These are phyloP conservation scores for Drosophila vallismaia DNA, from an alignment of 2,888 invertebrate genomes.

Conservation along the genomic window DNA sequence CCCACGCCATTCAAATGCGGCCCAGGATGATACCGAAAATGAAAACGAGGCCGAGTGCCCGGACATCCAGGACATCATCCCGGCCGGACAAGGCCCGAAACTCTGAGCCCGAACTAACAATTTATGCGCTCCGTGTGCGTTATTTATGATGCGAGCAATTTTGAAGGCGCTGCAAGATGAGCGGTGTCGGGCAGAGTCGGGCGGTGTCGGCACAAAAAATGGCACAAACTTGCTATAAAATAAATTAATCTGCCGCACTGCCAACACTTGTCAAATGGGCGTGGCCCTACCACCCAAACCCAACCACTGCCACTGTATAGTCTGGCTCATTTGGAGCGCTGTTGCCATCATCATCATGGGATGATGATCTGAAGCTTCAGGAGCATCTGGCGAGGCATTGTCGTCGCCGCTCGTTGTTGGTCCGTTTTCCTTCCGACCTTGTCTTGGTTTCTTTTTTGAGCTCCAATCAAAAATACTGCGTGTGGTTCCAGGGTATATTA, in stretches of 20 bases:
- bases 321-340: constrained; percentile 37
- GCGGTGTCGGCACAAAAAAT: constrained; percentile 28
- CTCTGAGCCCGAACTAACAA: constrained; percentile 27
- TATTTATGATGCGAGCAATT: constrained; percentile 53
- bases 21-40: constrained; percentile 10
- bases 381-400: constrained; percentile 35
- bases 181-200: not conserved
- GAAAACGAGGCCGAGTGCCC: constrained; percentile 1
- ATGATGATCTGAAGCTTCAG: constrained; percentile 40
- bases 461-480: not conserved
- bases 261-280: constrained; percentile 48
- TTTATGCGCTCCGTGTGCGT: constrained; percentile 51
- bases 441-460: not conserved
- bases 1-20: constrained; percentile 34
- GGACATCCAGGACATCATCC: constrained; percentile 2
- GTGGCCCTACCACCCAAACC: constrained; percentile 1
- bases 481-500: not conserved
- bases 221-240: constrained; percentile 56
- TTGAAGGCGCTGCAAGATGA: constrained; percentile 28
- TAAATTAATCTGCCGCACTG: constrained; percentile 64
- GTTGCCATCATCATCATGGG: constrained; percentile 13
- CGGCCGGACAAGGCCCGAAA: constrained; percentile 12
- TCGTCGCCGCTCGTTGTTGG: constrained; percentile 31
- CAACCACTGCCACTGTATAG: constrained; percentile 3
- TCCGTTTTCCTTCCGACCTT: constrained; percentile 18